Base-by-base conservation (phyloP, 2,888 invertebrate genomes). In the Drosophila melanocephala region DNA sequence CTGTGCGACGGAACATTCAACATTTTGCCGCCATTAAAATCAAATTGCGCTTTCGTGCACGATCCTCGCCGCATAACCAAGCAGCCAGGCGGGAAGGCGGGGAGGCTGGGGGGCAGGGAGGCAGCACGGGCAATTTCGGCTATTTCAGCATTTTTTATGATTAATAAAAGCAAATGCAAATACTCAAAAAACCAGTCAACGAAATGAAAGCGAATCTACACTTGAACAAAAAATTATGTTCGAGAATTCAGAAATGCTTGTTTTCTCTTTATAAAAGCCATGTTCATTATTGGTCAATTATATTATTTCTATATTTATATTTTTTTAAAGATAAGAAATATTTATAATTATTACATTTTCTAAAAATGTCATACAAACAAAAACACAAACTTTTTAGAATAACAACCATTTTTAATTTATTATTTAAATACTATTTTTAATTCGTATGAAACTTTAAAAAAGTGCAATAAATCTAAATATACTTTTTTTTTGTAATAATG, bases 1-100 rank as follows among this genome's bases (percentile, higher is more conserved):
- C 77, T 75, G 81, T 77, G 86, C 81, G 76, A 73, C 75, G 77
- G 75, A 74, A 83, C 84, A 84, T 83, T 74, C 86, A 89, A 78
- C 88, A 83, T 87, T 88, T 87, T 90, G 87, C 83, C 87, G 85
- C 90, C 91, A 89, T 87, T 90, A 86, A 85, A 90, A 87, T 85
- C 85, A 89, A 89, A 89, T 89, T 90, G 91, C 85, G 83, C 90
- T 86, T 87, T 89, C 89, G 81, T 89, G 83, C 83, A 73, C 72
- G 62, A 59, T 65, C 65, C 79, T 44, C 53, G 72, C 30, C 42
- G 58, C 70, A 35, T 56, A 74, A 22, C 32, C 62, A 59, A 37
- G 26, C 52, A 56, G 39, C 10, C 47, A n/a, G 57, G 16, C 33
- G 47, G 37, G 16, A 19, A 39, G 35, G 39, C 51, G 55, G 47